Percentiles rank a stretch among this genome's conserved stretches.
These are phyloP conservation scores for Tyrophagus putrescentiae DNA, from an alignment of 1,140 invertebrate genomes.

Conservation along the genomic window DNA sequence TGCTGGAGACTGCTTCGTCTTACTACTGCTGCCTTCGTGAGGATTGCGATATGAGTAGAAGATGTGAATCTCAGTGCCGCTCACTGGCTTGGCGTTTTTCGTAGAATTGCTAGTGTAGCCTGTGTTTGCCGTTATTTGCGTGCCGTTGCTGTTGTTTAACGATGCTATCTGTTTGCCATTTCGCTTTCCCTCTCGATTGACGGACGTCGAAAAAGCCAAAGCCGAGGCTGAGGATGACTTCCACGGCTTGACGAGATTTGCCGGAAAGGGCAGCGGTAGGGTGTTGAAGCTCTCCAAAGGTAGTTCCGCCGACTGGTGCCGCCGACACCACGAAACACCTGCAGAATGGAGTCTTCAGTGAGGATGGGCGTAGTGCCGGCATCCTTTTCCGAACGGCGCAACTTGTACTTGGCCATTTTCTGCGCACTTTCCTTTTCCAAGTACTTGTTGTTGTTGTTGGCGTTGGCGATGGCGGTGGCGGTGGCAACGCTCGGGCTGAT, in stretches of 20 bases:
- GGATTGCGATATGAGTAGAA: slow-evolving; percentile 4
- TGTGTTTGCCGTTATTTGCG: background rate
- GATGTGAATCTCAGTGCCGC: background rate
- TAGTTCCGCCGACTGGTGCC: background rate
- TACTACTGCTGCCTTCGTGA: too few species aligned
- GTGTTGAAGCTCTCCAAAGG: background rate
- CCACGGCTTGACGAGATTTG: background rate
- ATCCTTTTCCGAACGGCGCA: background rate
- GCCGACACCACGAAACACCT: background rate
- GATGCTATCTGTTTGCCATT: too few species aligned
- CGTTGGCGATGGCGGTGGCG: background rate
- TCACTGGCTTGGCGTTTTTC: background rate
- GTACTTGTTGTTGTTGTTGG: background rate
- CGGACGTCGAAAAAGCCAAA: background rate
- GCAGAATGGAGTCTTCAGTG: background rate
- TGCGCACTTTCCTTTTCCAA: too few species aligned
- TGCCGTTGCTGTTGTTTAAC: background rate
- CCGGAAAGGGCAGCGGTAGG: background rate
- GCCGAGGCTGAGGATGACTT: background rate
- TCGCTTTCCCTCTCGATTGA: background rate
- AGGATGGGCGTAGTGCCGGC: background rate
- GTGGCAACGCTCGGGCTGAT: background rate
- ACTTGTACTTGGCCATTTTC: background rate
- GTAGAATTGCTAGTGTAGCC: background rate
- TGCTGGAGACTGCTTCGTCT: too few species aligned